These are phyloP conservation scores for Hippocampus comes DNA, from an alignment of 2,113 vertebrate species.

Conservation along the genomic window DNA sequence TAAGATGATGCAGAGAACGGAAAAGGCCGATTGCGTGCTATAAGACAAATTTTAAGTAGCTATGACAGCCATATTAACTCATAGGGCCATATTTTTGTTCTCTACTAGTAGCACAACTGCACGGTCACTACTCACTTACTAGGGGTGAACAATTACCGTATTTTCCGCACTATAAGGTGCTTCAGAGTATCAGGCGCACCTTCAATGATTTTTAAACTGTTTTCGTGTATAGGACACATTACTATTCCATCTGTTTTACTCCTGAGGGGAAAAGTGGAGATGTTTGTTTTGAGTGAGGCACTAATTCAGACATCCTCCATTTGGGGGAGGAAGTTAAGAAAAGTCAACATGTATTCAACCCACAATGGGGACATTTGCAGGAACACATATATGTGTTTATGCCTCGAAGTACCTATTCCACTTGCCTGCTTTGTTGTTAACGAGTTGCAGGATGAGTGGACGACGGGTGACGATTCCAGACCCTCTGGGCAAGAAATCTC, in stretches of 20 bases:
- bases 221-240: too few species aligned
- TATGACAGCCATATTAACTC: too few species aligned
- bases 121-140: too few species aligned
- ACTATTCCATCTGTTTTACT: neutral
- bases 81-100: too few species aligned
- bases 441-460: constrained; percentile 91
- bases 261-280: neutral
- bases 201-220: too few species aligned
- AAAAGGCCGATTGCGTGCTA: too few species aligned
- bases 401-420: neutral
- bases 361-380: neutral
- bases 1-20: neutral
- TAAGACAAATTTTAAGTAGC: too few species aligned
- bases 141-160: too few species aligned
- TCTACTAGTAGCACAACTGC: too few species aligned
- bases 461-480: constrained; percentile 91
- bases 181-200: too few species aligned
- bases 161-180: too few species aligned
- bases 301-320: neutral
- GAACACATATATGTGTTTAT: neutral
- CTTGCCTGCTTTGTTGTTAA: constrained; percentile 87
- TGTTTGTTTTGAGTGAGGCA: neutral
- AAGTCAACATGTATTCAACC: neutral
- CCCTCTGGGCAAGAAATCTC: constrained; percentile 92
- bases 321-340: neutral